phyloP scores from a whole-genome alignment of 2,113 vertebrate species.

The Chaenocephalus aceratus region DNA sequence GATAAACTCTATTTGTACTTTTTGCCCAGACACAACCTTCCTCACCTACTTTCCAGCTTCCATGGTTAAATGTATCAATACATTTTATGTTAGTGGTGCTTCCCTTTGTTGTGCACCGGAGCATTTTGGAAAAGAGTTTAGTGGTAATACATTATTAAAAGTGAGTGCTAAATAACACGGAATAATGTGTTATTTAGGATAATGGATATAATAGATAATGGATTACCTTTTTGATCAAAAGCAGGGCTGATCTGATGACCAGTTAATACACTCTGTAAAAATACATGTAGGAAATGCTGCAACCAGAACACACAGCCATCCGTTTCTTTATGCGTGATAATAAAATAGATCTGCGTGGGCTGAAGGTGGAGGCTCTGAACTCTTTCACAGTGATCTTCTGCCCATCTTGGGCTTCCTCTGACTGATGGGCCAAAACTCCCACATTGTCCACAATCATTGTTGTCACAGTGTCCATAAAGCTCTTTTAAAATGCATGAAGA shows the following conservation, averaged over 20 bases:
- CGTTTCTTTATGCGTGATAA: not conserved
- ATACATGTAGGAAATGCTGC: conserved; percentile 27
- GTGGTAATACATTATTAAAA: conserved; percentile 17
- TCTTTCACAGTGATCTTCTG: conserved; percentile 73
- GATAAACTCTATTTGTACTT: not conserved
- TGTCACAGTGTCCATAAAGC: conserved; percentile 62
- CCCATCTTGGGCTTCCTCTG: conserved; percentile 31
- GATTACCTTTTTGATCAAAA: not conserved
- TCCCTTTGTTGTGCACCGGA: conserved; percentile 28
- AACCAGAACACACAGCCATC: conserved; percentile 9
- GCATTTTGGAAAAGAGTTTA: conserved; percentile 30
- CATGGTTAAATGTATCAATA: not conserved
- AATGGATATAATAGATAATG: no score
- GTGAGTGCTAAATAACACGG: not conserved
- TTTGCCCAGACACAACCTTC: conserved; percentile 16
- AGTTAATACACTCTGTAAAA: conserved; percentile 17
- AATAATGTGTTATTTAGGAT: not conserved
- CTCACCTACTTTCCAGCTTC: conserved; percentile 2
- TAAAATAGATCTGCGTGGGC: not conserved
- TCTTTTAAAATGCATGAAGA: conserved; percentile 30
- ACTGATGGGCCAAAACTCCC: conserved; percentile 27
- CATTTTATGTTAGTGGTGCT: conserved; percentile 41
- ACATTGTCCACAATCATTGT: conserved; percentile 53
- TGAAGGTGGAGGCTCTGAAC: conserved; percentile 25
- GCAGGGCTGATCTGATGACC: conserved; percentile 4